These are phyloP conservation scores for Rhizoglyphus robini DNA, from an alignment of 1,140 invertebrate genomes.

Conservation along the genomic window DNA sequence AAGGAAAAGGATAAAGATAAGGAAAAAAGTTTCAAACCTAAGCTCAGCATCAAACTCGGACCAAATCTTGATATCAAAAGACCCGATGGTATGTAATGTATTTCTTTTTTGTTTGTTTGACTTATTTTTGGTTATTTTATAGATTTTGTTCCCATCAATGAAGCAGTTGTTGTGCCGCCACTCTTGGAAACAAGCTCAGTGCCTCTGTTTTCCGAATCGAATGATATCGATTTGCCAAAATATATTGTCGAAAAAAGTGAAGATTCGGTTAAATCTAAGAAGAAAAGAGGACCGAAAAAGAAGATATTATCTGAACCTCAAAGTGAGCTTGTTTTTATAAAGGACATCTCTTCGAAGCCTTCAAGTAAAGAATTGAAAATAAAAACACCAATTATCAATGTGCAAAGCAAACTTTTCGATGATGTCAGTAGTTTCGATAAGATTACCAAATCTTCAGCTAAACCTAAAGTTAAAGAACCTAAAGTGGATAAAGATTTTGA, in stretches of 20 bases:
- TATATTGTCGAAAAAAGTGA: neutral
- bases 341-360: neutral
- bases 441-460: neutral
- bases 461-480: neutral
- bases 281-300: too few relatives aligned
- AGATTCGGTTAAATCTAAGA: neutral
- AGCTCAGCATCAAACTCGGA: constrained; percentile 15
- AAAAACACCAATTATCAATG: neutral
- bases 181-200: too few relatives aligned
- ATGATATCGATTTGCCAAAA: constrained; percentile 21
- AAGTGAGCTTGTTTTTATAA: neutral
- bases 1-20: constrained; percentile 51
- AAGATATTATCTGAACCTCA: too few relatives aligned
- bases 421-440: neutral
- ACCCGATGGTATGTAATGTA: too few relatives aligned
- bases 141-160: too few relatives aligned
- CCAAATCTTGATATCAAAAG: too few relatives aligned
- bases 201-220: too few relatives aligned
- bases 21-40: constrained; percentile 40
- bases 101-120: too few relatives aligned
- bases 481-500: neutral
- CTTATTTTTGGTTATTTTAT: too few relatives aligned
- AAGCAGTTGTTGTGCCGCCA: too few relatives aligned
- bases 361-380: neutral
- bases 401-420: neutral